Conservation (phyloP, 1,140 invertebrate genomes). For the Ceratina australensis region DNA sequence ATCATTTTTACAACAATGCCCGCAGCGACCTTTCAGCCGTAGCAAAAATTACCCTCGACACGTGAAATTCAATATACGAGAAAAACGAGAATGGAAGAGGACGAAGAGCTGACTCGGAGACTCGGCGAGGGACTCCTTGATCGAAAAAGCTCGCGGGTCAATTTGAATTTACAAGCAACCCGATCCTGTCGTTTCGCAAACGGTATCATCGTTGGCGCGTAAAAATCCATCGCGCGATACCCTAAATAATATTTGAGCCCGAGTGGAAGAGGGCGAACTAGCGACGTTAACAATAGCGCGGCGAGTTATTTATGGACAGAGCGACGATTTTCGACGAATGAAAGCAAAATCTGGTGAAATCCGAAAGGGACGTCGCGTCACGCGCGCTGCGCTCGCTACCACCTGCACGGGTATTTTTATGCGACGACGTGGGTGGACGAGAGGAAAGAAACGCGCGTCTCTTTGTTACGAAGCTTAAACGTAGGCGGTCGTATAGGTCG, state of each 20-base stretch:
- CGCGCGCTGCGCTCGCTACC: constrained; percentile 28
- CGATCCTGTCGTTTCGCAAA: constrained; percentile 9
- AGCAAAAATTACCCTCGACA: constrained; percentile 25
- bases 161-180: constrained; percentile 60
- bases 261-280: background rate
- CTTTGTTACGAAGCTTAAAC: constrained; percentile 58
- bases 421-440: constrained; percentile 53
- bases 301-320: background rate
- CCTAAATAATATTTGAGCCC: background rate
- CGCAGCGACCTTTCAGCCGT: constrained; percentile 20
- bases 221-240: background rate
- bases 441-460: constrained; percentile 58
- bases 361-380: background rate
- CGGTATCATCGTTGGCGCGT: background rate
- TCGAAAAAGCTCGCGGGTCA: constrained; percentile 31
- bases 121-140: constrained; percentile 50
- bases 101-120: constrained; percentile 34
- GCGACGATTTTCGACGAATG: constrained; percentile 15
- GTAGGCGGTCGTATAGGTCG: constrained; percentile 48
- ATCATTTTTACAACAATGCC: constrained; percentile 29
- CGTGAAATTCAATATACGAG: constrained; percentile 14
- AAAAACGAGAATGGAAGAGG: constrained; percentile 13
- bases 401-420: constrained; percentile 60
- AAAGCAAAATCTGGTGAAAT: constrained; percentile 40
- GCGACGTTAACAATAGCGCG: background rate